Conservation (phyloP, 2,888 invertebrate genomes). For the Tethea ocularis region DNA sequence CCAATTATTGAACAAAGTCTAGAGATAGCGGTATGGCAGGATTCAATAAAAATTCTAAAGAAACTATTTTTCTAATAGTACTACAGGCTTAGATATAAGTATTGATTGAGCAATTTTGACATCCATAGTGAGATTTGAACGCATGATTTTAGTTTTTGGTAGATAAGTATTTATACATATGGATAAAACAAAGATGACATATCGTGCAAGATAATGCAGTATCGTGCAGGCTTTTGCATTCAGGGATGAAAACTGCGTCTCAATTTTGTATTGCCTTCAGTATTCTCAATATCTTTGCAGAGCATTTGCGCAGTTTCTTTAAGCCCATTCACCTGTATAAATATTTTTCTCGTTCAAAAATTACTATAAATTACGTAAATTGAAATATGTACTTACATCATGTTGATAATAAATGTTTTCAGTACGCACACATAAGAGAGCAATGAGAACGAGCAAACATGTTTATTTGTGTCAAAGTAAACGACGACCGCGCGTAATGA, state of each 20-base stretch:
- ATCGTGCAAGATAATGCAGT: too few species aligned
- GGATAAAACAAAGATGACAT: too few species aligned
- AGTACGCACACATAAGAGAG: conserved; percentile 6
- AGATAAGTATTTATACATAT: too few species aligned
- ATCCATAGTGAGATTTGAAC: too few species aligned
- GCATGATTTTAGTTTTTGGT: too few species aligned
- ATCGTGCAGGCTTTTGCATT: too few species aligned
- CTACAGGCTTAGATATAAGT: too few species aligned
- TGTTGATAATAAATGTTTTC: not conserved
- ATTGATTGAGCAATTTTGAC: too few species aligned
- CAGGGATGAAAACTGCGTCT: too few species aligned
- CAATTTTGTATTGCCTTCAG: too few species aligned
- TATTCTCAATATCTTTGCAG: not conserved
- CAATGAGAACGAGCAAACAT: conserved; percentile 47
- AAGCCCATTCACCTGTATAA: conserved; percentile 5
- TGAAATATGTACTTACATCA: not conserved
- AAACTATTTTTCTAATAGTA: too few species aligned
- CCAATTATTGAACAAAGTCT: not conserved
- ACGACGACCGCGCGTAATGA: conserved; percentile 37
- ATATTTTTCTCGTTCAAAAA: conserved; percentile 6
- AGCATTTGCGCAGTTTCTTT: not conserved
- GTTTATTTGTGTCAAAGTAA: conserved; percentile 52
- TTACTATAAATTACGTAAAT: not conserved
- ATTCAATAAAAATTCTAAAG: not conserved
- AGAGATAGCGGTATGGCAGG: not conserved